Evolutionary conservation across 2,113 vertebrate species (phyloP).

Genomic region (Labeo catla): DNA sequence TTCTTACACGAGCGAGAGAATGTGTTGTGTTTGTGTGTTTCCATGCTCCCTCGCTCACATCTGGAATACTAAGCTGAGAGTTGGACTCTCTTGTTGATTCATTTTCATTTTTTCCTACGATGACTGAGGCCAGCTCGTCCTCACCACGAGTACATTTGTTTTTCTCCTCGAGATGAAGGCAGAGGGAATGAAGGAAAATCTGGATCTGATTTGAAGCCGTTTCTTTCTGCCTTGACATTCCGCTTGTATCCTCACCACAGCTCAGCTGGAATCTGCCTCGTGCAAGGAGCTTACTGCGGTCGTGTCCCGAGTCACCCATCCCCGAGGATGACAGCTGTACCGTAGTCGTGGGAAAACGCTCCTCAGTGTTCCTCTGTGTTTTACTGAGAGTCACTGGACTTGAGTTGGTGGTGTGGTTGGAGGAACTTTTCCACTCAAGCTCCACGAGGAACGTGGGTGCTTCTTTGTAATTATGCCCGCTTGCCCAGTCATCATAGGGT

Average conservation of each 20-base stretch:
- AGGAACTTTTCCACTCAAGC: neutral
- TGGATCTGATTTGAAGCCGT: constrained; percentile 51
- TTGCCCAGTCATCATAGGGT: neutral
- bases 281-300: constrained; percentile 39
- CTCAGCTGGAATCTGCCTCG: constrained; percentile 33
- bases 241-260: constrained; percentile 14
- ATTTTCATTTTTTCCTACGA: constrained; percentile 56
- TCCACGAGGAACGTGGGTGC: neutral
- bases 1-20: neutral
- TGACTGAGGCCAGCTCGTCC: constrained; percentile 42
- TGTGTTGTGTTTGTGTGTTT: constrained; percentile 45
- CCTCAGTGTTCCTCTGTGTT: neutral
- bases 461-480: neutral
- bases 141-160: constrained; percentile 54
- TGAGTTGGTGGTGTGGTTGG: neutral
- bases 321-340: constrained; percentile 32
- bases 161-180: constrained; percentile 52
- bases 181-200: constrained; percentile 46
- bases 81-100: constrained; percentile 48
- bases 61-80: constrained; percentile 54
- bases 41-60: constrained; percentile 49
- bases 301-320: constrained; percentile 33
- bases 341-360: constrained; percentile 23
- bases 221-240: constrained; percentile 18
- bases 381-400: neutral